Evolutionary conservation across 1,140 invertebrate species (phyloP).

Genomic region (Drosophila jambulina): DNA sequence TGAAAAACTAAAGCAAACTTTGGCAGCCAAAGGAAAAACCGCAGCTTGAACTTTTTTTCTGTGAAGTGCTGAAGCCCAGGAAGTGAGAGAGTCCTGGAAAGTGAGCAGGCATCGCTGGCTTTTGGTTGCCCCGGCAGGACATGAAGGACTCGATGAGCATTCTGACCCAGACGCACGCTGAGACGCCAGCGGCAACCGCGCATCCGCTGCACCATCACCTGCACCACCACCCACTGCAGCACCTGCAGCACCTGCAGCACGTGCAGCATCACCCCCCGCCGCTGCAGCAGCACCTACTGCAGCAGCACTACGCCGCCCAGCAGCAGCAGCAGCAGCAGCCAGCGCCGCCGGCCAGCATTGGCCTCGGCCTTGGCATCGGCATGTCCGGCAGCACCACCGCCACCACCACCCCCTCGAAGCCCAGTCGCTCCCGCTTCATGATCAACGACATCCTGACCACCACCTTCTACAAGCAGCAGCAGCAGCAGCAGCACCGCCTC

Average conservation of each 20-base stretch:
- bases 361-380: conserved; percentile 15
- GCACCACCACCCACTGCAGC: conserved; percentile 35
- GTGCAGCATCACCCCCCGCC: conserved; percentile 73
- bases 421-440: conserved; percentile 91
- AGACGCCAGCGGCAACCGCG: conserved; percentile 42
- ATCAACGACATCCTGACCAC: conserved; percentile 91
- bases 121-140: conserved; percentile 12
- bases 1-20: conserved; percentile 1
- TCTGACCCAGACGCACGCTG: conserved; percentile 68
- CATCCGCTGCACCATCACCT: conserved; percentile 48
- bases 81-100: not conserved
- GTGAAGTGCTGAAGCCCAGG: conserved; percentile 13
- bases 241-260: conserved; percentile 53
- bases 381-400: conserved; percentile 53
- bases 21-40: not conserved
- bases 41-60: conserved; percentile 9
- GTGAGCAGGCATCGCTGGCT: not conserved
- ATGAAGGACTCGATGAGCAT: conserved; percentile 85
- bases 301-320: conserved; percentile 31
- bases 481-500: conserved; percentile 58
- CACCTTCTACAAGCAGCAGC: conserved; percentile 76
- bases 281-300: conserved; percentile 40
- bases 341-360: conserved; percentile 49
- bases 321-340: conserved; percentile 57
- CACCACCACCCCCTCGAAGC: conserved; percentile 86